Conservation (phyloP, 1,140 invertebrate species). For the Scaptomyza pallida region DNA sequence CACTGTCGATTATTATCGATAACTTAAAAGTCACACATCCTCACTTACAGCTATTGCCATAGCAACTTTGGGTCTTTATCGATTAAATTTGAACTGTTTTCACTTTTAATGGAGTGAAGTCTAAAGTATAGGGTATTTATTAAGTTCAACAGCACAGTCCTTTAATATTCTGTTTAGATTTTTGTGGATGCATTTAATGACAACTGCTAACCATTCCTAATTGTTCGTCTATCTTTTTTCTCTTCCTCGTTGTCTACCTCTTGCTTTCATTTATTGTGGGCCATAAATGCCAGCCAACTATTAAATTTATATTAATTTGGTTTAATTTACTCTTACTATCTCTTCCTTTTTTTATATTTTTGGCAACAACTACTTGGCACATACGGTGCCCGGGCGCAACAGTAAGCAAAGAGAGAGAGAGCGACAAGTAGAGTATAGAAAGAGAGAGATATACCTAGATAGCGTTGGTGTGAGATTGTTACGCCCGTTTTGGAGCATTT, state of each 20-base stretch:
- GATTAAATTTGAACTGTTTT: neutral
- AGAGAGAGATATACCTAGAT: neutral
- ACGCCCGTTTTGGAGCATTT: slow-evolving; percentile 31
- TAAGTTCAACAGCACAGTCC: too few species aligned
- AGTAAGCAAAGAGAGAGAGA: too few species aligned
- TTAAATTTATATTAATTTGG: slow-evolving; percentile 81
- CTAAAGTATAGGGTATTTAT: neutral
- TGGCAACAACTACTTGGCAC: slow-evolving; percentile 70
- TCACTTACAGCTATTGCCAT: too few species aligned
- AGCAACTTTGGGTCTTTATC: too few species aligned
- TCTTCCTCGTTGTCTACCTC: neutral
- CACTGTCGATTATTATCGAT: too few species aligned
- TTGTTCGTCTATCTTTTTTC: neutral
- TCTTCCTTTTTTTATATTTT: slow-evolving; percentile 22
- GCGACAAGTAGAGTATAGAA: neutral
- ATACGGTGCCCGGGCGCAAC: neutral
- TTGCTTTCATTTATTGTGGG: slow-evolving; percentile 25
- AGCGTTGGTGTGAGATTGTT: neutral
- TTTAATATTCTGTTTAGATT: neutral
- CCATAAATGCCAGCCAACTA: slow-evolving; percentile 78
- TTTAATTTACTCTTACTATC: slow-evolving; percentile 25
- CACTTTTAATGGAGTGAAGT: neutral
- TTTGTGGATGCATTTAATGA: slow-evolving; percentile 67
- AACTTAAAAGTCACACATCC: too few species aligned
- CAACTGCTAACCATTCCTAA: neutral